These are phyloP conservation scores for Drosophila willistoni DNA, from an alignment of 1,140 invertebrate species.

Conservation along the genomic window DNA sequence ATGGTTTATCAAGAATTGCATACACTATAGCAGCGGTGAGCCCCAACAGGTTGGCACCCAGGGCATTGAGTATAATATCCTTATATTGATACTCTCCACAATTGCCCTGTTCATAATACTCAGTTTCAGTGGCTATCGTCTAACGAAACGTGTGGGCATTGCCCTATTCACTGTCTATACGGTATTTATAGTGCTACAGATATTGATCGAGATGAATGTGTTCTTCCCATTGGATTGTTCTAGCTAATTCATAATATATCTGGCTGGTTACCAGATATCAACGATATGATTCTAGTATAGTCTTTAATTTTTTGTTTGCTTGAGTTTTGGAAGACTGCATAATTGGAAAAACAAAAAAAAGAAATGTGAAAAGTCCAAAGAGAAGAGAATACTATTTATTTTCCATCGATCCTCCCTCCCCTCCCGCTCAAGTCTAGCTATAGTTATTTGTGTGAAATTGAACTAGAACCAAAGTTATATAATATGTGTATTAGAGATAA, in stretches of 20 bases:
- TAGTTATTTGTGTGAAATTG: slow-evolving; percentile 20
- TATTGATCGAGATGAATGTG: slow-evolving; percentile 82
- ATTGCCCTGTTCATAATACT: slow-evolving; percentile 85
- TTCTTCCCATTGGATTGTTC: slow-evolving; percentile 73
- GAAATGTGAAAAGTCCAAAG: neutral
- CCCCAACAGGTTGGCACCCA: slow-evolving; percentile 81
- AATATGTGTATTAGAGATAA: slow-evolving; percentile 41
- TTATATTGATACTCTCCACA: slow-evolving; percentile 85
- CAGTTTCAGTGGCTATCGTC: slow-evolving; percentile 84
- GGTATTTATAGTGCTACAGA: slow-evolving; percentile 83
- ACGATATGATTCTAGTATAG: too few species aligned
- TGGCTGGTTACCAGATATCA: slow-evolving; percentile 25
- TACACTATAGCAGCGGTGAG: slow-evolving; percentile 70
- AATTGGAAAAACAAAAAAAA: neutral
- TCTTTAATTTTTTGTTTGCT: too few species aligned
- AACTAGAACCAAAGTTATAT: slow-evolving; percentile 71
- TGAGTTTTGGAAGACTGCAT: slow-evolving; percentile 61
- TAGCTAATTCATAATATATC: slow-evolving; percentile 34
- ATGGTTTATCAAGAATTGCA: slow-evolving; percentile 90
- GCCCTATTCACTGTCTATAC: slow-evolving; percentile 86
- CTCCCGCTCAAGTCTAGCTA: slow-evolving; percentile 34
- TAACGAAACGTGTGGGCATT: slow-evolving; percentile 86
- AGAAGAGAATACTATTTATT: slow-evolving; percentile 33
- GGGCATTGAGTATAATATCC: slow-evolving; percentile 86
- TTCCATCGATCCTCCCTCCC: neutral